Percentiles rank a stretch among this genome's conserved stretches.
These are phyloP conservation scores for Rhineura floridana DNA, from an alignment of 2,113 vertebrate genomes.

Conservation along the genomic window DNA sequence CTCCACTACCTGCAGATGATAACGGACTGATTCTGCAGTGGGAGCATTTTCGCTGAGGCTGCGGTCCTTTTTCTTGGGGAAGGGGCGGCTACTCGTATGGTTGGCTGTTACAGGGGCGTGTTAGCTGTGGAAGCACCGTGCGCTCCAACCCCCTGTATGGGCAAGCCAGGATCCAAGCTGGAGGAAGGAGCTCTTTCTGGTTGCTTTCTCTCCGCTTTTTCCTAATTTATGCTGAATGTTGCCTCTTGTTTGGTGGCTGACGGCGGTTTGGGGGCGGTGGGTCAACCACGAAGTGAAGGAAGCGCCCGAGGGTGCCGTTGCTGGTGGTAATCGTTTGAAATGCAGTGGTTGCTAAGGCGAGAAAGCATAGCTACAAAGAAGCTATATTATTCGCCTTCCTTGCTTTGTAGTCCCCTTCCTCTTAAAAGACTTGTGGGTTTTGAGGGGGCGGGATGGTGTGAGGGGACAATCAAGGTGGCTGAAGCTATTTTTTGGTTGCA, in stretches of 20 bases:
- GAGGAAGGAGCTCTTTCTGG: background rate
- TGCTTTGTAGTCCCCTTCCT: background rate
- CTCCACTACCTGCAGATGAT: too few species aligned
- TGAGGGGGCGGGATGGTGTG: background rate
- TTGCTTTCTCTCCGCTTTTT: background rate
- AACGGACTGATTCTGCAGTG: too few species aligned
- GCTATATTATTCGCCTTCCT: background rate
- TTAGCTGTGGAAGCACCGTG: background rate
- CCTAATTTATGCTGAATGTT: background rate
- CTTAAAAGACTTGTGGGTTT: background rate
- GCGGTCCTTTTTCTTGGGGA: slow-evolving; percentile 13
- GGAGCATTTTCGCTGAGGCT: background rate
- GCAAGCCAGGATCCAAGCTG: background rate
- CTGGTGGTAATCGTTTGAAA: slow-evolving; percentile 9
- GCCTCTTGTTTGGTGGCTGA: background rate
- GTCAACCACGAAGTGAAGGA: background rate
- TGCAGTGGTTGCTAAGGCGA: slow-evolving; percentile 27
- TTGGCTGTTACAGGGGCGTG: slow-evolving; percentile 4
- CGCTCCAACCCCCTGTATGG: background rate
- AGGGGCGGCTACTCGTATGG: slow-evolving; percentile 2
- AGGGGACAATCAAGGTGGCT: background rate
- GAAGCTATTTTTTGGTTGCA: background rate
- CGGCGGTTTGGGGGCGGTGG: background rate
- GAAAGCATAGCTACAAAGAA: slow-evolving; percentile 4
- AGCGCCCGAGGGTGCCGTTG: slow-evolving; percentile 15